phyloP scores from a whole-genome alignment of 1,140 invertebrate genomes.

The Bombus sylvicola region DNA sequence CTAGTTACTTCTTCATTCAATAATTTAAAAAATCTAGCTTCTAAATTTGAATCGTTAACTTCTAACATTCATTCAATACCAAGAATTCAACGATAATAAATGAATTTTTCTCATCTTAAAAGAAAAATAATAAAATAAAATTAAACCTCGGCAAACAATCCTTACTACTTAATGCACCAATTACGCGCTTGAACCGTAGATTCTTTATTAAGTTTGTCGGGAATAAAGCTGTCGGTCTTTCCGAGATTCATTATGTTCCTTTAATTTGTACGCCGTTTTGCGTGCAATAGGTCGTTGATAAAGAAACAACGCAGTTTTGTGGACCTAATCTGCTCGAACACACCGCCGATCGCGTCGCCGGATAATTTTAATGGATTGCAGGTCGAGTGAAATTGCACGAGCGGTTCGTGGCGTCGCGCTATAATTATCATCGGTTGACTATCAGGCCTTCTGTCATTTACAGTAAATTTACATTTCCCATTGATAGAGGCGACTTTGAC shows the following conservation, averaged over 20 bases:
- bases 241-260: neutral
- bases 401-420: neutral
- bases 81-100: neutral
- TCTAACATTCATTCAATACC: neutral
- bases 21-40: neutral
- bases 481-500: slow-evolving; percentile 32
- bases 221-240: neutral
- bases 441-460: slow-evolving; percentile 46
- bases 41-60: neutral
- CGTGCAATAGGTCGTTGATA: neutral
- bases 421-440: slow-evolving; percentile 49
- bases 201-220: neutral
- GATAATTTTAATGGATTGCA: slow-evolving; percentile 50
- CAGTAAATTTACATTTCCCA: slow-evolving; percentile 52
- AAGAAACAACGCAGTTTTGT: slow-evolving; percentile 7
- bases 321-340: neutral
- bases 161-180: neutral
- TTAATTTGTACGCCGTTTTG: slow-evolving; percentile 1
- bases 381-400: slow-evolving; percentile 22
- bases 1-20: too few species aligned
- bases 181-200: neutral
- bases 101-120: neutral
- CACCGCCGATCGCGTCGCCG: neutral
- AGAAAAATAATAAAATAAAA: neutral
- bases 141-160: fast-evolving